phyloP scores from a whole-genome alignment of 2,888 invertebrate species.

The Gibbula magus region DNA sequence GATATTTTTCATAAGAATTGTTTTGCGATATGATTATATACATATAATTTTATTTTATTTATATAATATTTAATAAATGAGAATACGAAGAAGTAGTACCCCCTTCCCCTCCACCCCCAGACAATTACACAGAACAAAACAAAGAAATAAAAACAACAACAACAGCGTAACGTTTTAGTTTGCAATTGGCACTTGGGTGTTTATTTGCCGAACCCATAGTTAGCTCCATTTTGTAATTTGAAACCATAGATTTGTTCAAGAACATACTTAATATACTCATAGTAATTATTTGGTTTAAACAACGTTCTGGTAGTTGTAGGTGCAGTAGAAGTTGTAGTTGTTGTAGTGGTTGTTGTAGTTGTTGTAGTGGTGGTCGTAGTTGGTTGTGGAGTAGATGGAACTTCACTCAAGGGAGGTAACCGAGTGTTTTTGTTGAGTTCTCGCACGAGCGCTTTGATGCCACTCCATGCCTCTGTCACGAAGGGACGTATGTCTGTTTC shows the following conservation, averaged over 20 bases:
- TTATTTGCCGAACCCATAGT: neutral
- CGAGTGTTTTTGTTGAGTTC: neutral
- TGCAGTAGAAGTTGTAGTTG: neutral
- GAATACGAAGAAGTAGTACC: no score
- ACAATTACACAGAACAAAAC: no score
- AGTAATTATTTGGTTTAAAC: neutral
- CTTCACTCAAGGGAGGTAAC: neutral
- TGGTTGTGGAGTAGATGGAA: neutral
- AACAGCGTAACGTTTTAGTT: neutral
- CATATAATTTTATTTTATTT: no score
- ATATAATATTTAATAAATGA: no score
- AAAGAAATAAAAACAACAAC: neutral
- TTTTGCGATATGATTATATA: no score
- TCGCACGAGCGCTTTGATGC: conserved; percentile 79
- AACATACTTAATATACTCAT: neutral
- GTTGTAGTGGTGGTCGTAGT: neutral
- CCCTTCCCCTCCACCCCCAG: no score
- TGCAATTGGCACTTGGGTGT: neutral
- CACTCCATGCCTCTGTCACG: conserved; percentile 86
- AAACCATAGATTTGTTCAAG: neutral
- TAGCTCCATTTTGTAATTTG: neutral
- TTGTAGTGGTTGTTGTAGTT: neutral
- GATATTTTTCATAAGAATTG: no score
- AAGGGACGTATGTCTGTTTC: conserved; percentile 84
- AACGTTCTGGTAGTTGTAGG: neutral